Evolutionary conservation across 2,113 vertebrate genomes (phyloP).

Genomic region (Sciurus niger): DNA sequence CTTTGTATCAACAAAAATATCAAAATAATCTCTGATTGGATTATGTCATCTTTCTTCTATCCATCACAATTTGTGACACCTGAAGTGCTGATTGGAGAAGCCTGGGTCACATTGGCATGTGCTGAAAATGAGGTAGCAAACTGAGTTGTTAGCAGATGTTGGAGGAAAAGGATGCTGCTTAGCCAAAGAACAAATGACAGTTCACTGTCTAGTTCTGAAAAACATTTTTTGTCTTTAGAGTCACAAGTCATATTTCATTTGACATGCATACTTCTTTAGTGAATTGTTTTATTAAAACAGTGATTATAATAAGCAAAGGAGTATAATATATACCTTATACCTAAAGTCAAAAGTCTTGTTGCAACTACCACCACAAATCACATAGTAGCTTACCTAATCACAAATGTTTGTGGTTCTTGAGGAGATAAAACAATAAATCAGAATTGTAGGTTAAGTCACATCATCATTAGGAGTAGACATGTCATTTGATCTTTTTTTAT

Average conservation of each 20-base stretch:
- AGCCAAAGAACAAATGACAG: background rate
- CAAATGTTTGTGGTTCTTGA: background rate
- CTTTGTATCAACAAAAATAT: background rate
- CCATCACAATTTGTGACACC: background rate
- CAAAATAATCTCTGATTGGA: background rate
- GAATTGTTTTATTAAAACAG: background rate
- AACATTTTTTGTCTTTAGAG: background rate
- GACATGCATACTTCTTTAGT: background rate
- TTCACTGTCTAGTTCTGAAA: background rate
- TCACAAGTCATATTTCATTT: background rate
- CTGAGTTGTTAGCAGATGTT: background rate
- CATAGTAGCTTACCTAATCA: background rate
- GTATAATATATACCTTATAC: background rate
- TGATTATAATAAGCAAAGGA: background rate
- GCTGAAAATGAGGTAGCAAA: rapidly evolving
- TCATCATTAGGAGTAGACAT: background rate
- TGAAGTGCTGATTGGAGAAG: background rate
- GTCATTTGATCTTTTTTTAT: background rate
- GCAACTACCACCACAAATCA: background rate
- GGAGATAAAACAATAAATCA: background rate
- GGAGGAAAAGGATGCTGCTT: background rate
- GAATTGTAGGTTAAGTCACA: background rate
- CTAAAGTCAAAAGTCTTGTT: background rate
- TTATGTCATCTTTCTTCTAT: background rate
- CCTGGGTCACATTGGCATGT: rapidly evolving